These are phyloP conservation scores for Aldabrachelys gigantea DNA, from an alignment of 2,113 vertebrate species.

Conservation along the genomic window DNA sequence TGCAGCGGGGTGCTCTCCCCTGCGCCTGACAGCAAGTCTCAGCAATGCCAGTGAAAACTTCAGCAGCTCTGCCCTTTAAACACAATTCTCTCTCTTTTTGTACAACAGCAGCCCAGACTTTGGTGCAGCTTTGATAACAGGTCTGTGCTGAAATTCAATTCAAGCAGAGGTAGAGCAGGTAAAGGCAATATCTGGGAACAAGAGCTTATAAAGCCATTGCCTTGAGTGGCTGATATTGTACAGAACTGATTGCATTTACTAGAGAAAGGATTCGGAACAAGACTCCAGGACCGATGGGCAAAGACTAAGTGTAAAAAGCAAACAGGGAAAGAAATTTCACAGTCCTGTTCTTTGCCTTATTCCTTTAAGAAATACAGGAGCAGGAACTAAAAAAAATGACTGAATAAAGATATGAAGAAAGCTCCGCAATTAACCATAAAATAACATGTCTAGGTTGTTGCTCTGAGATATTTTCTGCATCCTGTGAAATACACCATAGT, in stretches of 20 bases:
- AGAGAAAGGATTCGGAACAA: background rate
- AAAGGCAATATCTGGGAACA: background rate
- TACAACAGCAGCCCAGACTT: background rate
- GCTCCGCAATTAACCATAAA: background rate
- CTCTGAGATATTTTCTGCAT: background rate
- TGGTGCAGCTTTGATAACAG: background rate
- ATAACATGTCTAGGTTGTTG: background rate
- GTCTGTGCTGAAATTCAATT: background rate
- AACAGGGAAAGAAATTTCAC: background rate
- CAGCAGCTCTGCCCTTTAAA: background rate
- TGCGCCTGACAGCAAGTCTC: rapidly evolving
- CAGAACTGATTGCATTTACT: background rate
- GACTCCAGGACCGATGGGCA: background rate
- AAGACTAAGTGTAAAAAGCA: background rate
- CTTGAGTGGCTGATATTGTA: background rate
- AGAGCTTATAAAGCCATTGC: background rate
- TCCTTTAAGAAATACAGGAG: background rate
- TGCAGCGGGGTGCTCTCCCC: background rate
- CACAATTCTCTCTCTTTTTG: rapidly evolving
- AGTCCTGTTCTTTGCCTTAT: background rate
- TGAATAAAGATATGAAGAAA: background rate
- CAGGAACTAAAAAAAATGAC: background rate
- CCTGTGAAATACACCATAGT: background rate
- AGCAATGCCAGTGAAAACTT: background rate
- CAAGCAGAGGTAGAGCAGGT: background rate